Conservation (phyloP, 1,140 invertebrate species). For the Camponotus vicinus region DNA sequence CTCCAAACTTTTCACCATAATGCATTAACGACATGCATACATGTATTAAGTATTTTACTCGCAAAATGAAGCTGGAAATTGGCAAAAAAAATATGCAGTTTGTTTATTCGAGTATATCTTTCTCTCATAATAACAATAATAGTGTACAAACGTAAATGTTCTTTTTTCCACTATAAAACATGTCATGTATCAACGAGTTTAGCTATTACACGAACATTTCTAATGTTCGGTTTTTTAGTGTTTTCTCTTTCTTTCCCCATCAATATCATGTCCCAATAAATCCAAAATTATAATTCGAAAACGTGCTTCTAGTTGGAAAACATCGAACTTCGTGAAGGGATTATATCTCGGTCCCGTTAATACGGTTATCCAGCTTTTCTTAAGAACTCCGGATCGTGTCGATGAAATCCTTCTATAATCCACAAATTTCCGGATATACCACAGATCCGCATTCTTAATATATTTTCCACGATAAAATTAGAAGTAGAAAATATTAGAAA, state of each 20-base stretch:
- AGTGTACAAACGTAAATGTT: background rate
- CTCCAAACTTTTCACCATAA: background rate
- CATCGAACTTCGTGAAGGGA: background rate
- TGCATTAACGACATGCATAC: background rate
- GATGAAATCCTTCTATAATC: conserved; percentile 14
- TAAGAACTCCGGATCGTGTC: background rate
- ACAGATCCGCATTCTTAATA: background rate
- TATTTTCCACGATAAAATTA: background rate
- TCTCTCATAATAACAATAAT: background rate
- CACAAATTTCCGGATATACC: background rate
- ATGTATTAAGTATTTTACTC: background rate
- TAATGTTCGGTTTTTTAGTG: background rate
- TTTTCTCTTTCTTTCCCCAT: background rate
- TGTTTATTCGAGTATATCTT: background rate
- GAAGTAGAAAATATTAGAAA: conserved; percentile 4
- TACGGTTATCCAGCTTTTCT: conserved; percentile 21
- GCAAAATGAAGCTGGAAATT: background rate
- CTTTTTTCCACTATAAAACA: background rate
- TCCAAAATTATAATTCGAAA: conserved; percentile 40
- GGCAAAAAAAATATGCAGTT: background rate
- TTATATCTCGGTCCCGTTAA: conserved; percentile 5
- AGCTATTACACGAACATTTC: background rate
- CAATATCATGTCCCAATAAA: conserved; percentile 3
- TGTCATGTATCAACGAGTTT: background rate
- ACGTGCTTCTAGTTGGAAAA: background rate